Base-by-base conservation (phyloP, 2,113 vertebrate genomes). In the Podarcis raffonei region DNA sequence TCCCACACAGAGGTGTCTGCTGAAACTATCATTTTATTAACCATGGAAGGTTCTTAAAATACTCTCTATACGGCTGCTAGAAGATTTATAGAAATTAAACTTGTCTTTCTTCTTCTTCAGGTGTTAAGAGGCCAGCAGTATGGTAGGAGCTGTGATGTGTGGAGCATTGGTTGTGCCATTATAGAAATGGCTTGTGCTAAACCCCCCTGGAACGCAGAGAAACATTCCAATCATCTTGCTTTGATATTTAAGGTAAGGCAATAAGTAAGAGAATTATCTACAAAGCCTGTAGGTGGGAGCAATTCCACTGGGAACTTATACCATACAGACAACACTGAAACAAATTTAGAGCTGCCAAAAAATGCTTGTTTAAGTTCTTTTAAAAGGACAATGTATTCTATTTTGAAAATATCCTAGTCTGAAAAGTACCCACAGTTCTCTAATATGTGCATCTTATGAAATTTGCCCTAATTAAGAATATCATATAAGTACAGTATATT, bases 181-280 rank as follows among this genome's bases (percentile, higher is more conserved):
- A 98, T 98, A 91, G 98, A 98, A 96, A 98, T 98, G 98, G 97
- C 98, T 68, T 98, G 98, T 92, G 98, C 98, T 90, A 98, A 98
- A 92, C 98, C 98, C 42, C 98, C 98, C 0, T 98, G 98, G 98
- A 98, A 98, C 1, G 98, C 98, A 20, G 98, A 98, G 89, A 98
- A 98, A 89, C 98, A 98, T 94, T 98, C 98, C 78, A 98, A 98
- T 95, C 98, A 98, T 93, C 97, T 98, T 90, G 98, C 98, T 75
- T 95, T 98, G 87, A 98, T 98, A 95, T 98, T 98, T 94, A 98
- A 98, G 98, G 98, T 98, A 93, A 94, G 74, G 2, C 88, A 0
- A 83, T 78, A 76, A 16, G 1, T 69, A 7, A 87, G 30, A 48
- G n/a, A 74, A 77, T 53, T 53, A 71, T 3, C 30, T 80, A 18